These are phyloP conservation scores for Pseudoatta argentina DNA, from an alignment of 1,140 invertebrate genomes.

Conservation along the genomic window DNA sequence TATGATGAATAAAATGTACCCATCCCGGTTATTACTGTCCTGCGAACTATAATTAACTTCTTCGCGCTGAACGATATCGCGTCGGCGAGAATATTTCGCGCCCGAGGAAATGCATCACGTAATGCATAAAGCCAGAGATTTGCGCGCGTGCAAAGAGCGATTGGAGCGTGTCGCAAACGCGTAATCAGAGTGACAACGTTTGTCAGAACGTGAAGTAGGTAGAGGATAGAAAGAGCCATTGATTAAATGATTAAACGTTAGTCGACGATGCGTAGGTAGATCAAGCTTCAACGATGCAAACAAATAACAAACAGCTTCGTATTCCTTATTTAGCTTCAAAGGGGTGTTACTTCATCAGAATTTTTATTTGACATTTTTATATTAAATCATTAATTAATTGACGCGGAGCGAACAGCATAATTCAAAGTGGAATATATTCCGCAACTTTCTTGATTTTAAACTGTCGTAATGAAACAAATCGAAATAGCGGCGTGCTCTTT, in stretches of 20 bases:
- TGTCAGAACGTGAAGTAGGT: not conserved
- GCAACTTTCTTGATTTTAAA: not conserved
- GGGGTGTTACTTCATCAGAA: not conserved
- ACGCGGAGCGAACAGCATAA: not conserved
- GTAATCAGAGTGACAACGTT: conserved; percentile 40
- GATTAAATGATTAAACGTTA: conserved; percentile 34
- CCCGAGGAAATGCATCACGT: not conserved
- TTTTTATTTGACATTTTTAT: not conserved
- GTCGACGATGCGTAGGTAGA: not conserved
- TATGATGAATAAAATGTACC: conserved; percentile 25
- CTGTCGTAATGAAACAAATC: not conserved
- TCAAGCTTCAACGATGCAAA: not conserved
- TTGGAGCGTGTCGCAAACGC: conserved; percentile 21
- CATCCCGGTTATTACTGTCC: conserved; percentile 37
- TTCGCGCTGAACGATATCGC: conserved; percentile 21
- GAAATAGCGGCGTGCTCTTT: not conserved
- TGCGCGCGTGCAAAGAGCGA: conserved; percentile 2
- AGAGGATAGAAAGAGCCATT: not conserved
- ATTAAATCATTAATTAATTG: not conserved
- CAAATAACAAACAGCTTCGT: not conserved
- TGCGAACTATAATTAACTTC: conserved; percentile 36
- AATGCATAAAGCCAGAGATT: not conserved
- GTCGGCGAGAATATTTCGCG: conserved; percentile 1
- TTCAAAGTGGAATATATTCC: not conserved
- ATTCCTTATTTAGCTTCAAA: conserved; percentile 12